Evolutionary conservation across 2,888 invertebrate genomes (phyloP).

Genomic region (Monoplex corrugatus): DNA sequence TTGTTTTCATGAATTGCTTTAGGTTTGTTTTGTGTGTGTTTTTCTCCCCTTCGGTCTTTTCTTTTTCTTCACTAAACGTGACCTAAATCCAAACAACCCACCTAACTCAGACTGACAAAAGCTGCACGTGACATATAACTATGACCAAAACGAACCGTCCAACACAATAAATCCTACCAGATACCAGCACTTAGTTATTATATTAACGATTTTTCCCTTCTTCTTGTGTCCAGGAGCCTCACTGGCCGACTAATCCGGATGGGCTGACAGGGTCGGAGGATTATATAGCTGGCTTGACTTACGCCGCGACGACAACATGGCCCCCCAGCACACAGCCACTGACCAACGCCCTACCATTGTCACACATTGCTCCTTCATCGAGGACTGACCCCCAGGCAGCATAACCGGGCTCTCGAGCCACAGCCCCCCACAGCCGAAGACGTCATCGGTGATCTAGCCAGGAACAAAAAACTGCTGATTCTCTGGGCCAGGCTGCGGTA

Average conservation of each 20-base stretch:
- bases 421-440: not conserved
- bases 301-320: slow-evolving; percentile 31
- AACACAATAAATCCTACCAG: too few species aligned
- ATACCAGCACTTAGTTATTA: too few species aligned
- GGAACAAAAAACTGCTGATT: too few species aligned
- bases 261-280: slow-evolving; percentile 12
- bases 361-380: not conserved
- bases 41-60: too few species aligned
- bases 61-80: too few species aligned
- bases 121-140: too few species aligned
- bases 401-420: not conserved
- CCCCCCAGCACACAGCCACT: not conserved
- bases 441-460: slow-evolving; percentile 27
- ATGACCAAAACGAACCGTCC: too few species aligned
- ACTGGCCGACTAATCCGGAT: slow-evolving; percentile 24
- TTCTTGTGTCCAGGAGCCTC: not conserved
- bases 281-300: not conserved
- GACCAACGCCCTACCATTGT: not conserved
- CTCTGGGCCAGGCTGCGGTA: not conserved
- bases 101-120: too few species aligned
- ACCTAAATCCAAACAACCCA: too few species aligned
- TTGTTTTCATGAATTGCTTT: too few species aligned
- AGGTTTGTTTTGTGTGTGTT: too few species aligned
- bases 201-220: slow-evolving; percentile 23
- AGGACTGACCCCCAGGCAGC: not conserved